Evolutionary conservation across 2,888 invertebrate genomes (phyloP), one percentile per base, ranked within the genome.

Genomic region (Cremastobaeus sp.): DNA sequence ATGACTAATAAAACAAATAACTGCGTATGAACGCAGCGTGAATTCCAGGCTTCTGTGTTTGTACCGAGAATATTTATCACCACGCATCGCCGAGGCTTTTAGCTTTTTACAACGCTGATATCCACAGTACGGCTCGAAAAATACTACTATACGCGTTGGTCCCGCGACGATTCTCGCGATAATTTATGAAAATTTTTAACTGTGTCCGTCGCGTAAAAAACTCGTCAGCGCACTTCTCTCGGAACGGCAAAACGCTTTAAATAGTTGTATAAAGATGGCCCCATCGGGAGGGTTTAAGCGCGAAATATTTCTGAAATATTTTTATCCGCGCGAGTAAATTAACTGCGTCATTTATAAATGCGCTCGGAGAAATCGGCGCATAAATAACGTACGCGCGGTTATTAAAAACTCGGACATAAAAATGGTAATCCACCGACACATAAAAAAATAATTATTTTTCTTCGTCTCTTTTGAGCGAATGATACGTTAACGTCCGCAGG

Each of bases 41-140:
- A 71, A 71, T 69, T 64, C 68, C 50, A 55, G 66, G 62, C 74
- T 73, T 55, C 74, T 70, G 74, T 62, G 59, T 66, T 76, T 59
- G 35, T 55, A 65, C 66, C 50, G 57, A 30, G 47, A 66, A 47
- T 57, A 50, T 66, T 65, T 71, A 65, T 71, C 65, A 45, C 47
- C 21, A 14, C 32, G 9, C 30, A 25, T 59, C 18, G 47, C 39
- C 34, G 52, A 15, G 45, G 41, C 60, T 35, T 32, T 43, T 43
- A 39, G 32, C 32, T 48, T 47, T 47, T 47, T 9, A 18, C 2
- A 39, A 41, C 48, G 50, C 37, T 3, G 41, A 57, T 57, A 48
- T 57, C 57, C 50, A 50, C 66, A 66, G 39, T 34, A 6, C 32
- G 39, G 34, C 25, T n/a, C 28, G 43, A 28, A 52, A 57, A 68